These are phyloP conservation scores for Seira musarum DNA, from an alignment of 2,888 invertebrate species.

Conservation along the genomic window DNA sequence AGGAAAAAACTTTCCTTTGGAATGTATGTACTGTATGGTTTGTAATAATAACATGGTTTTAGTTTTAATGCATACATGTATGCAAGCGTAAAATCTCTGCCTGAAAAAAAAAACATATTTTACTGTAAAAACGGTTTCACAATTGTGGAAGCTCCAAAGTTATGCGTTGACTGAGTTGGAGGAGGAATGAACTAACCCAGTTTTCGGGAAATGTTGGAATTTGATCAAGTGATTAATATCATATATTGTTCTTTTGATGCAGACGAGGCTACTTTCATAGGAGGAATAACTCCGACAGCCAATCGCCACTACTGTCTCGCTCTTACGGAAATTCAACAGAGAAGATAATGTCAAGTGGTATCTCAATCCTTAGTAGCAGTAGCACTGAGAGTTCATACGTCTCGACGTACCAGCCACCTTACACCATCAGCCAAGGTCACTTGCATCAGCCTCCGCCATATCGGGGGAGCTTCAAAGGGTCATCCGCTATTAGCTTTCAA, in stretches of 20 bases:
- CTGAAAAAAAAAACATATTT: too few relatives aligned
- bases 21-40: too few relatives aligned
- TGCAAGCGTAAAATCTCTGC: too few relatives aligned
- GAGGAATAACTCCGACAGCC: conserved; percentile 77
- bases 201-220: neutral
- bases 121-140: too few relatives aligned
- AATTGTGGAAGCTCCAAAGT: too few relatives aligned
- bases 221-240: neutral
- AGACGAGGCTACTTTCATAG: conserved; percentile 72
- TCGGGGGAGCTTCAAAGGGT: conserved; percentile 42
- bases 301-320: conserved; percentile 81
- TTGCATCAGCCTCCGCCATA: conserved; percentile 17
- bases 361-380: conserved; percentile 74
- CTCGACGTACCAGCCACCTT: conserved; percentile 45
- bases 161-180: too few relatives aligned
- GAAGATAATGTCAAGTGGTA: conserved; percentile 82
- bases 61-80: too few relatives aligned
- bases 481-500: conserved; percentile 30
- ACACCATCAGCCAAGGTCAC: conserved; percentile 46
- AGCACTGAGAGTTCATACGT: conserved; percentile 72
- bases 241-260: neutral
- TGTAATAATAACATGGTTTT: too few relatives aligned
- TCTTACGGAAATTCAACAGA: conserved; percentile 56
- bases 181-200: neutral
- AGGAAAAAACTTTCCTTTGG: neutral